Base-by-base conservation (phyloP, 2,888 invertebrate species). In the Periphyllus acericola region DNA sequence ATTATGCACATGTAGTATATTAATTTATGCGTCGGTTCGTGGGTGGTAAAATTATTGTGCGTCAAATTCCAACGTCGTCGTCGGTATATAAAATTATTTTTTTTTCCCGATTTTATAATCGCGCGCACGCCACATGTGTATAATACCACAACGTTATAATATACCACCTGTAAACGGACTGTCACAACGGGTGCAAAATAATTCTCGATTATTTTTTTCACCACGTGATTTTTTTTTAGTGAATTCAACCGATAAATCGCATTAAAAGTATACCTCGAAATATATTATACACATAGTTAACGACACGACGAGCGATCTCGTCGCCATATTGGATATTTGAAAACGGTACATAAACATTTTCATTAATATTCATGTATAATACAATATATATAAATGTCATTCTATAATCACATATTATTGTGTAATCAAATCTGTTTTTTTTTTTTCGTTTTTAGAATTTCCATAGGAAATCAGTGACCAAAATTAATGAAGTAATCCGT, bases 31-130 rank as follows among this genome's bases (percentile, higher is more conserved):
- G 68, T 68, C 11, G 8, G 68, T 68, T 68, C 68, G 68, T 68
- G 29, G 68, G 68, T 29, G 68, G 68, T 68, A 68, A 68, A 68
- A 68, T 68, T 68, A 68, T 68, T 29, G 68, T 68, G 11, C 68
- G 68, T 68, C 68, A 68, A 14, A 68, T 60, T 21, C 60, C 60
- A 4, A 8, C 60, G 25, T 25, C 68, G 68, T 17, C 66, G 66
- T 8, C 17, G 66, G 29, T 68, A 14, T 29, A 29, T 14, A 29
- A 68, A 60, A 60, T 60, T 60, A 60, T 60, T 46, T 46, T 1
- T 46, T 46, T 6, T 36, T 6, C 36, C 9, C 8, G 52, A 60
- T 60, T 60, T 25, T 1, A 25, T 46, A 46, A 46, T 46, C 46
- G 46, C 14, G 14, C 14, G 46, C 46, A 11, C 14, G 14, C 46